Conservation (phyloP, 2,888 invertebrate species). For the Cephus nigrinus region DNA sequence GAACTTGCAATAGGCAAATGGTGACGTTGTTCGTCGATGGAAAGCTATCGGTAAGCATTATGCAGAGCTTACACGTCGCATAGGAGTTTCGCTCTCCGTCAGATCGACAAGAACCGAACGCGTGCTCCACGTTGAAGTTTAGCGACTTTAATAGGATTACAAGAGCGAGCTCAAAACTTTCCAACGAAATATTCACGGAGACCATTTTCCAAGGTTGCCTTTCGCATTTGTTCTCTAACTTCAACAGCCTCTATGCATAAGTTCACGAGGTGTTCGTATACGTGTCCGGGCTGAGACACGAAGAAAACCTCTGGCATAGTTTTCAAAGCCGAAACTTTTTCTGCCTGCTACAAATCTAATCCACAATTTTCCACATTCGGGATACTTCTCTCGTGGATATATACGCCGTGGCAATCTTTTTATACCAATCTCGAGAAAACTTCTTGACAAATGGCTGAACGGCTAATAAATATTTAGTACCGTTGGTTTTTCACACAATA, state of each 20-base stretch:
- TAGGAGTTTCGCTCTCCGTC: background rate
- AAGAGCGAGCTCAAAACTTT: slow-evolving; percentile 28
- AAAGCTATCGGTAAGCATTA: background rate
- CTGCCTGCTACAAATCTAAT: background rate
- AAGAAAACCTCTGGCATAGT: background rate
- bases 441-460: background rate
- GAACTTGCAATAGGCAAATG: background rate
- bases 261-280: background rate
- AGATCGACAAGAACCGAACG: background rate
- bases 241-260: background rate
- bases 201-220: slow-evolving; percentile 17
- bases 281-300: background rate
- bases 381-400: background rate
- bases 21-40: background rate
- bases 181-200: slow-evolving; percentile 28
- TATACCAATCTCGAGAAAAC: background rate
- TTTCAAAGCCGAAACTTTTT: background rate
- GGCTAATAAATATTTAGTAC: background rate
- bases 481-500: background rate
- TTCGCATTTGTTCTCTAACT: slow-evolving; percentile 10
- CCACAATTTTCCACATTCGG: background rate
- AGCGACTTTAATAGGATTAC: slow-evolving; percentile 45
- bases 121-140: slow-evolving; percentile 31
- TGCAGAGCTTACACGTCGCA: background rate
- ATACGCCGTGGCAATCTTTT: background rate